phyloP scores from a whole-genome alignment of 2,113 vertebrate genomes.

The Mola mola region DNA sequence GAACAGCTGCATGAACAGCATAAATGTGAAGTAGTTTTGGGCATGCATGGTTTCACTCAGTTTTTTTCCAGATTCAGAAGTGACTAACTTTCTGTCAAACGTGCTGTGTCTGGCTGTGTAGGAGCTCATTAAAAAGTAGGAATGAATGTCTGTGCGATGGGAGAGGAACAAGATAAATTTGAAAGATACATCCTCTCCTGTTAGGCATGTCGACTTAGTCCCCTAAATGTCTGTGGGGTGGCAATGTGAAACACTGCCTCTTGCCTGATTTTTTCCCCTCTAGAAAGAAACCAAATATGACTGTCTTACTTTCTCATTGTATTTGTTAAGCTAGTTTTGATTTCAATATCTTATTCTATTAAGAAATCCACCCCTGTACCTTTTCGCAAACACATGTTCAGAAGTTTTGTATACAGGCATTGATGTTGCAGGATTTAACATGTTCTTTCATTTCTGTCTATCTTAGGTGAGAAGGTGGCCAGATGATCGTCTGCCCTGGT shows the following conservation, averaged over 20 bases:
- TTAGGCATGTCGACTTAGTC: constrained; percentile 46
- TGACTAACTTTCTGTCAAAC: constrained; percentile 6
- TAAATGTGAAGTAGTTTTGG: neutral
- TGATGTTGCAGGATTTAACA: constrained; percentile 14
- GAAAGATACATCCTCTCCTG: constrained; percentile 40
- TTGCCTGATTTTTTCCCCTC: constrained; percentile 13
- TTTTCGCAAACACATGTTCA: neutral
- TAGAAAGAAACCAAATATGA: neutral
- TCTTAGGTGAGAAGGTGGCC: constrained; percentile 73
- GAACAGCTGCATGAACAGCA: neutral
- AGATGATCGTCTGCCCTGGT: constrained; percentile 25
- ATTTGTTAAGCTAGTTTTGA: no score
- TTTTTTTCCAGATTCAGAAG: neutral
- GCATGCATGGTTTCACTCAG: no score
- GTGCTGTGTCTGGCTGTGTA: constrained; percentile 29
- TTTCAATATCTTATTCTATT: no score
- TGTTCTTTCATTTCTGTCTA: constrained; percentile 60
- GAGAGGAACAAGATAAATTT: constrained; percentile 17
- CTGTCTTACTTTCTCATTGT: no score
- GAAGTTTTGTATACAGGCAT: neutral
- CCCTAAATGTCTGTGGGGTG: constrained; percentile 35
- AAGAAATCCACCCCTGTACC: neutral
- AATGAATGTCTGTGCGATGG: constrained; percentile 25
- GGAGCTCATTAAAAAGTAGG: constrained; percentile 49
- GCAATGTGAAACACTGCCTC: constrained; percentile 8